Percentiles rank a stretch among this genome's conserved stretches.
Evolutionary conservation across 2,113 vertebrate species (phyloP).

Genomic region (Notechis scutatus): DNA sequence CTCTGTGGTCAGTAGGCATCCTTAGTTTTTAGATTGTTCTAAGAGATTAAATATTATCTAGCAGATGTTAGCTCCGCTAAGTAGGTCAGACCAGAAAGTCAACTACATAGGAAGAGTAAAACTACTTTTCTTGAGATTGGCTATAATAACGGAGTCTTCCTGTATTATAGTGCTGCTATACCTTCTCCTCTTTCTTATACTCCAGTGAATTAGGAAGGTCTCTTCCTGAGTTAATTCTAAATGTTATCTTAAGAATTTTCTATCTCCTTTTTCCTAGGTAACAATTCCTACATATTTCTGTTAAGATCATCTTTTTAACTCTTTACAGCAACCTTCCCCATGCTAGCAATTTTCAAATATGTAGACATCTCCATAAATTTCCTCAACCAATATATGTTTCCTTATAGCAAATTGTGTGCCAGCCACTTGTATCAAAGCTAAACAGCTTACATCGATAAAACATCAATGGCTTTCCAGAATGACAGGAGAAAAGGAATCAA

Average conservation of each 20-base stretch:
- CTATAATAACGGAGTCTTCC: neutral
- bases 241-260: neutral
- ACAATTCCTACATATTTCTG: neutral
- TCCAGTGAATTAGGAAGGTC: neutral
- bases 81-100: neutral
- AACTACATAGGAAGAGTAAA: neutral
- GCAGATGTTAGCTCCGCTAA: neutral
- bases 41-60: neutral
- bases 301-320: neutral
- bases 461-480: neutral
- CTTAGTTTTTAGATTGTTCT: neutral
- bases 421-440: neutral
- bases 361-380: neutral
- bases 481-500: neutral
- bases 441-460: neutral
- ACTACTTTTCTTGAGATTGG: neutral
- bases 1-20: neutral
- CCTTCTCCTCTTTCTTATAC: neutral
- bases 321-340: neutral
- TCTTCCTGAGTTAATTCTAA: neutral
- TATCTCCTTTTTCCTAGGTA: neutral
- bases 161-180: neutral
- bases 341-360: neutral
- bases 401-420: neutral
- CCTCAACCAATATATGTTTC: neutral